These are phyloP conservation scores for Elaphurus davidianus DNA, from an alignment of 2,113 vertebrate species.

Conservation along the genomic window DNA sequence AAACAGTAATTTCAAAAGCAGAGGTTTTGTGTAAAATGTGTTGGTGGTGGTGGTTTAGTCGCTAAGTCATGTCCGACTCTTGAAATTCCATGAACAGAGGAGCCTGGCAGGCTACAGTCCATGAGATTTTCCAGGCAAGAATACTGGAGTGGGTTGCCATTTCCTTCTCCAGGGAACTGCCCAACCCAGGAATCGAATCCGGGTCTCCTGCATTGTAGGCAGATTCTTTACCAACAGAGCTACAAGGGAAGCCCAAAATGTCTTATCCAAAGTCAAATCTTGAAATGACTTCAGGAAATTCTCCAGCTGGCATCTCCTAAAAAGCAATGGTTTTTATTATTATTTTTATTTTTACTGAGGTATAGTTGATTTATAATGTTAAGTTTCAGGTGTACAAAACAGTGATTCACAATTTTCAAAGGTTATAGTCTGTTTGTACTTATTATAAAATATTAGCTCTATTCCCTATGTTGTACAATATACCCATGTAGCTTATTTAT, in stretches of 20 bases:
- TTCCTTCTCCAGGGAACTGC: no score
- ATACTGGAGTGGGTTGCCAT: no score
- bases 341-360: background rate
- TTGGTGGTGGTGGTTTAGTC: background rate
- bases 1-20: conserved; percentile 34
- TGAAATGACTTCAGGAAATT: background rate
- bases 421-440: background rate
- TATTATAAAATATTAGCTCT: background rate
- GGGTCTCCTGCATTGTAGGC: no score
- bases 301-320: background rate
- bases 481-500: background rate
- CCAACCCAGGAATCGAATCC: no score
- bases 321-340: background rate
- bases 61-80: no score
- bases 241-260: background rate
- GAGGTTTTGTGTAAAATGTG: background rate
- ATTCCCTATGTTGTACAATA: background rate
- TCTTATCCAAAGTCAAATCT: background rate
- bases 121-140: no score
- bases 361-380: background rate
- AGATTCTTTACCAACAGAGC: no score
- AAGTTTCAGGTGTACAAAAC: background rate
- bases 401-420: background rate
- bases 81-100: no score
- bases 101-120: no score